Conservation (phyloP, 2,888 invertebrate genomes). For the Phalera bucephala region DNA sequence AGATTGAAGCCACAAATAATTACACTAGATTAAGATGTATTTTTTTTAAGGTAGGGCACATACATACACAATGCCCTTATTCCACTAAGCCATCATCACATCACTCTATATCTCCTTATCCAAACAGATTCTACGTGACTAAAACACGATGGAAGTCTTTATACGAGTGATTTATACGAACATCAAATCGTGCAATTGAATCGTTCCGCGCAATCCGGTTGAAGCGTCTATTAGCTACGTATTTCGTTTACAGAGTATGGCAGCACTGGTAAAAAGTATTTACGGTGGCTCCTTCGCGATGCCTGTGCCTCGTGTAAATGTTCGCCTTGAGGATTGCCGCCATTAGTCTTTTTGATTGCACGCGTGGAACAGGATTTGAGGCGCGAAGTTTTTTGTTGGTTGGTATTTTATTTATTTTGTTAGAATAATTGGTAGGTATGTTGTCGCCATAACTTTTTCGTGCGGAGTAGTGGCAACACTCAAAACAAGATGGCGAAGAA, state of each 20-base stretch:
- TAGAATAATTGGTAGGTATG: too few species aligned
- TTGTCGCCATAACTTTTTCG: too few species aligned
- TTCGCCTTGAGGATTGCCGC: slow-evolving; percentile 32
- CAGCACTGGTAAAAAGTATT: slow-evolving; percentile 38
- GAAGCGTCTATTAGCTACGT: slow-evolving; percentile 69
- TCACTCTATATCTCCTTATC: too few species aligned
- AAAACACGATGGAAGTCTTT: slow-evolving; percentile 31
- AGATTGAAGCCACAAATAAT: too few species aligned
- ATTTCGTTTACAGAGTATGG: slow-evolving; percentile 39
- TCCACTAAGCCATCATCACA: too few species aligned
- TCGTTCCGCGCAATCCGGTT: slow-evolving; percentile 54
- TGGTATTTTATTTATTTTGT: too few species aligned
- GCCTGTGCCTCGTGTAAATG: slow-evolving; percentile 25
- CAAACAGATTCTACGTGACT: slow-evolving; percentile 50
- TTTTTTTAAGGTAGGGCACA: too few species aligned
- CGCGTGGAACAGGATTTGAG: slow-evolving; percentile 3
- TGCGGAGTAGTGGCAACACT: too few species aligned
- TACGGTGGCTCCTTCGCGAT: slow-evolving; percentile 24
- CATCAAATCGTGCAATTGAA: slow-evolving; percentile 64
- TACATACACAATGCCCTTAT: too few species aligned
- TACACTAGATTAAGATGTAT: too few species aligned
- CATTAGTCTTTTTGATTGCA: slow-evolving; percentile 26
- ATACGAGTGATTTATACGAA: slow-evolving; percentile 58
- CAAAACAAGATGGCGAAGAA: too few species aligned
- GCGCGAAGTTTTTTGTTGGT: too few species aligned